Evolutionary conservation across 2,888 invertebrate species (phyloP).

Genomic region (Panopea generosa): DNA sequence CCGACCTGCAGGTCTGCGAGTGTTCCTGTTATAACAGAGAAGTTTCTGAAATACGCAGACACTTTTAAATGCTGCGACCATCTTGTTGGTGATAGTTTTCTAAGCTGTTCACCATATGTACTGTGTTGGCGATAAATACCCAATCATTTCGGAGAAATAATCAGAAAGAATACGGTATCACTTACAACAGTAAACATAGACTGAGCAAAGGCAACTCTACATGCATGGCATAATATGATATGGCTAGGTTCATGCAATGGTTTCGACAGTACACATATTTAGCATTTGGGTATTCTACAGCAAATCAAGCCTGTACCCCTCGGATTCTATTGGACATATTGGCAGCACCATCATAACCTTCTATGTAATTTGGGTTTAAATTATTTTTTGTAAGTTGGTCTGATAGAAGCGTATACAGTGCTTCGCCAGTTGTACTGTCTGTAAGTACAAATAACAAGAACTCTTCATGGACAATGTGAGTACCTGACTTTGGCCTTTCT

Average conservation of each 20-base stretch:
- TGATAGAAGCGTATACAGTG: constrained; percentile 4
- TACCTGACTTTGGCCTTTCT: neutral
- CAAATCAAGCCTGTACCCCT: constrained; percentile 27
- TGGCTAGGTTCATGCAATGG: constrained; percentile 28
- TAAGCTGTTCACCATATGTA: constrained; percentile 6
- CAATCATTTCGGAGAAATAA: constrained; percentile 9
- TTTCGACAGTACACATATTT: constrained; percentile 21
- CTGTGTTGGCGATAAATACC: neutral
- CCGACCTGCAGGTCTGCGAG: constrained; percentile 1
- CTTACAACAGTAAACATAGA: constrained; percentile 26
- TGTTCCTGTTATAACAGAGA: constrained; percentile 10
- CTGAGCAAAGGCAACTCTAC: constrained; percentile 17
- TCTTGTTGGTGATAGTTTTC: constrained; percentile 11
- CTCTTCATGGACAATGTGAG: constrained; percentile 5
- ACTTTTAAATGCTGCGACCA: constrained; percentile 24
- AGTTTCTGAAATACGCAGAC: neutral
- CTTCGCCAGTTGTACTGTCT: constrained; percentile 15
- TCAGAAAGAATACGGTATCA: constrained; percentile 18
- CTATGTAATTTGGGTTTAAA: constrained; percentile 14
- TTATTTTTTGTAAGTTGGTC: constrained; percentile 14
- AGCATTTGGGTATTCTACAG: constrained; percentile 6
- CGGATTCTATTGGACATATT: constrained; percentile 23
- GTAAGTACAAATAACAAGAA: constrained; percentile 26
- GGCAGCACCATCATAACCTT: constrained; percentile 30
- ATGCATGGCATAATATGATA: constrained; percentile 31